Base-by-base conservation (phyloP, 2,888 invertebrate species). In the Vesta saturnalis region DNA sequence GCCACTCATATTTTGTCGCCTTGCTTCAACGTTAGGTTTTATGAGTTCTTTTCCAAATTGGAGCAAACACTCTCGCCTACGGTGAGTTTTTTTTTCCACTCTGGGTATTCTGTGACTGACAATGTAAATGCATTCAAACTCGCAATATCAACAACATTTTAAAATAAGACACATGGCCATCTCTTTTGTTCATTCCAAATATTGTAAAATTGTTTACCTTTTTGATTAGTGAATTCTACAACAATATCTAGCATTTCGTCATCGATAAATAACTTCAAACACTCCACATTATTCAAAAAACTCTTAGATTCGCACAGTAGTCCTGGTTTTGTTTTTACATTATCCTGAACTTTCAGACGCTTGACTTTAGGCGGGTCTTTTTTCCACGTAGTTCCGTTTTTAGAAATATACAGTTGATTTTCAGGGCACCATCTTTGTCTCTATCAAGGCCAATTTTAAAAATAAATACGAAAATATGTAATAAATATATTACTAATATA, bases 141-240 rank as follows among this genome's bases (percentile, higher is more conserved):
- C n/a, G n/a, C n/a, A n/a, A n/a, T n/a, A n/a, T n/a, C n/a, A n/a
- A n/a, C n/a, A n/a, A n/a, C n/a, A n/a, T n/a, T n/a, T n/a, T n/a
- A n/a, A n/a, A n/a, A n/a, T n/a, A n/a, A n/a, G n/a, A n/a, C n/a
- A n/a, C n/a, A n/a, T n/a, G n/a, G n/a, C n/a, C n/a, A n/a, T n/a
- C n/a, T n/a, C n/a, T n/a, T n/a, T 55, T 55, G 21, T 23, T 55
- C 23, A 55, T 55, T 55, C 23, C 3, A 35, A 57, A 15, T 10
- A 15, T 57, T 35, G 18, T 35, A 57, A 30, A 16, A 35, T 30
- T 57, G 57, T 35, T 10, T 16, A 35, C 16, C 18, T 30, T 35
- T 57, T 35, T 57, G 16, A 22, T 57, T 57, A 57, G 57, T 35
- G 39, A 57, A 57, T 15, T 57, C 39, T 23, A 55, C 30, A n/a